These are phyloP conservation scores for Speoplatyrhinus poulsoni DNA, from an alignment of 2,113 vertebrate species.

Conservation along the genomic window DNA sequence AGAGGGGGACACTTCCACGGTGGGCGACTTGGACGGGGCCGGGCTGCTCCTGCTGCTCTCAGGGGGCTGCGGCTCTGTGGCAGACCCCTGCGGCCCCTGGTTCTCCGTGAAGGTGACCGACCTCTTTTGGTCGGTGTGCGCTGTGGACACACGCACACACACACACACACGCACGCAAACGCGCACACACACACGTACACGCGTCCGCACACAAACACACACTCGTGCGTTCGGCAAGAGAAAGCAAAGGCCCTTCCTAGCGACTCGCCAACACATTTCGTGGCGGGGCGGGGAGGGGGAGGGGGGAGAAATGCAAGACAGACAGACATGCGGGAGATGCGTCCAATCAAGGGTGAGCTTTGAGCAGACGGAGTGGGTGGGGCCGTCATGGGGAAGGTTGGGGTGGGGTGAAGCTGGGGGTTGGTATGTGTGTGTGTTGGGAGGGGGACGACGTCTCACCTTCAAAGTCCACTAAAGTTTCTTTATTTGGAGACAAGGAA, in stretches of 20 bases:
- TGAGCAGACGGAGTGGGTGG: conserved; percentile 45
- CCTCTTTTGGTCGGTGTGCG: conserved; percentile 87
- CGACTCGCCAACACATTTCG: conserved; percentile 21
- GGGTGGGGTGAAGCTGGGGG: conserved; percentile 53
- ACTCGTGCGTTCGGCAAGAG: no score
- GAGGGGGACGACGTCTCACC: conserved; percentile 61
- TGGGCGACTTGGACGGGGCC: conserved; percentile 66
- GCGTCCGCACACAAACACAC: neutral
- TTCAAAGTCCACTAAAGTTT: conserved; percentile 81
- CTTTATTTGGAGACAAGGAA: conserved; percentile 72
- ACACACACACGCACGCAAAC: conserved; percentile 21
- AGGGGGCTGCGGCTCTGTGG: conserved; percentile 50
- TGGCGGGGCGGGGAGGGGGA: conserved; percentile 21
- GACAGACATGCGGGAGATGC: conserved; percentile 69
- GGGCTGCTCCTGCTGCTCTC: conserved; percentile 48
- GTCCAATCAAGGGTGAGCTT: conserved; percentile 59
- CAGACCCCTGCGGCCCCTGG: conserved; percentile 62
- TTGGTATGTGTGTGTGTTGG: conserved; percentile 45
- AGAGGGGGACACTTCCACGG: conserved; percentile 54
- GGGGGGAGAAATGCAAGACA: conserved; percentile 67
- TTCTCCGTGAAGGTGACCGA: conserved; percentile 95
- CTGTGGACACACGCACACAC: conserved; percentile 42
- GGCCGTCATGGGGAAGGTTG: conserved; percentile 43
- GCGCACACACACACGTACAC: neutral
- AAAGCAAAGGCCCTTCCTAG: neutral